Percentiles rank a stretch among this genome's conserved stretches.
These are phyloP conservation scores for Ophthalmolycus amberensis DNA, from an alignment of 2,113 vertebrate species.

Conservation along the genomic window DNA sequence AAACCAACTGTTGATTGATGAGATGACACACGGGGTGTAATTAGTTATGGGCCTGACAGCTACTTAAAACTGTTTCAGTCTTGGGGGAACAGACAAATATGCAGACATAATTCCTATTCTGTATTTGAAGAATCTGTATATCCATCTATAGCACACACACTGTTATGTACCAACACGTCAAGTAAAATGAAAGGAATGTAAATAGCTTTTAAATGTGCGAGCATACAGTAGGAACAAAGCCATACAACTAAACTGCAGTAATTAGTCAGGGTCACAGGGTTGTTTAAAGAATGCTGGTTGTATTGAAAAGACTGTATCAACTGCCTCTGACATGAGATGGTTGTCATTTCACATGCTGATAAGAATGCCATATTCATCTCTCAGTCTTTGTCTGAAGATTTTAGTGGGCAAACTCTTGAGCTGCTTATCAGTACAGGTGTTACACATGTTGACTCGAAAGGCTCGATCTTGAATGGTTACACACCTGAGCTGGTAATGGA, in stretches of 20 bases:
- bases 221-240: slow-evolving; percentile 33
- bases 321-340: slow-evolving; percentile 36
- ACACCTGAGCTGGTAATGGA: slow-evolving; percentile 71
- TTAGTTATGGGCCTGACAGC: slow-evolving; percentile 31
- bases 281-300: slow-evolving; percentile 29
- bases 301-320: slow-evolving; percentile 49
- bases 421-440: slow-evolving; percentile 62
- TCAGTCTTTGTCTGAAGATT: slow-evolving; percentile 54
- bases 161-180: slow-evolving; percentile 24
- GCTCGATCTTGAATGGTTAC: slow-evolving; percentile 41
- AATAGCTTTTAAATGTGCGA: slow-evolving; percentile 30
- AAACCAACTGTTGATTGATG: slow-evolving; percentile 34
- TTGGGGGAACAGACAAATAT: slow-evolving; percentile 29
- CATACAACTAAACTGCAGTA: background rate
- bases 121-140: background rate
- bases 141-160: slow-evolving; percentile 1
- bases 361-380: slow-evolving; percentile 37
- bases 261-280: slow-evolving; percentile 56
- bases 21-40: slow-evolving; percentile 27
- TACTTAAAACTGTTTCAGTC: slow-evolving; percentile 29
- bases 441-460: slow-evolving; percentile 45
- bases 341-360: slow-evolving; percentile 53
- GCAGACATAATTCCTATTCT: slow-evolving; percentile 12
- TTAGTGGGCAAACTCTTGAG: slow-evolving; percentile 45
- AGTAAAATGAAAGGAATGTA: slow-evolving; percentile 23